phyloP scores from a whole-genome alignment of 2,888 invertebrate genomes.

The Lasioglossum calceatum region DNA sequence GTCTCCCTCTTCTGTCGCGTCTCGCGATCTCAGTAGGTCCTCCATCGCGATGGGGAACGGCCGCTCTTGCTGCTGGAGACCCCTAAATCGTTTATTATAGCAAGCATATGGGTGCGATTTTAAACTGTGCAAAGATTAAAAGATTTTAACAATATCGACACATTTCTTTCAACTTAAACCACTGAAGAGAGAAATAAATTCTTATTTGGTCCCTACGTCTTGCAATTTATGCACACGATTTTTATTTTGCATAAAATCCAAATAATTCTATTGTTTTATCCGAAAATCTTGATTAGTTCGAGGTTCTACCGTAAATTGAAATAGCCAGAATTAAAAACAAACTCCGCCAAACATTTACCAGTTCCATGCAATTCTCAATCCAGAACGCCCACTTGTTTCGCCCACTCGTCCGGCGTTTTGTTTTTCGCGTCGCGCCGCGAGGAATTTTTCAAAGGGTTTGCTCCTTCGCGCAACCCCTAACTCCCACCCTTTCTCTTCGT shows the following conservation, averaged over 20 bases:
- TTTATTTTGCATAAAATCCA: neutral
- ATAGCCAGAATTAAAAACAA: neutral
- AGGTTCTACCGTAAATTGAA: neutral
- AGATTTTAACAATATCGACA: neutral
- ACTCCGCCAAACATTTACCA: neutral
- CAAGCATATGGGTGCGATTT: neutral
- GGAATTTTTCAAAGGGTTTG: slow-evolving; percentile 55
- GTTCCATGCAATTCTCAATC: neutral
- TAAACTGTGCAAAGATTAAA: neutral
- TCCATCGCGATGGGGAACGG: neutral
- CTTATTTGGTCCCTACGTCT: neutral
- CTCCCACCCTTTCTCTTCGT: neutral
- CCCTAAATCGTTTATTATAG: neutral
- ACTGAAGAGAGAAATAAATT: neutral
- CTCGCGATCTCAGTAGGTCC: slow-evolving; percentile 49
- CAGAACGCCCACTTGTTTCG: neutral
- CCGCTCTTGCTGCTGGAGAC: neutral
- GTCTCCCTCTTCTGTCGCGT: slow-evolving; percentile 26
- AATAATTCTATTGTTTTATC: no score
- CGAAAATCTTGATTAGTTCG: neutral
- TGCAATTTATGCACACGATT: neutral
- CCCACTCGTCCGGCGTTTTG: neutral
- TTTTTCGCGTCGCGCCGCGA: slow-evolving; percentile 35
- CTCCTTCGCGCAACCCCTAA: slow-evolving; percentile 1
- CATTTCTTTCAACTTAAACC: no score